phyloP scores from a whole-genome alignment of 37 sponge, comb jelly and placozoan genomes.

The Cliona cf. orientalis region DNA sequence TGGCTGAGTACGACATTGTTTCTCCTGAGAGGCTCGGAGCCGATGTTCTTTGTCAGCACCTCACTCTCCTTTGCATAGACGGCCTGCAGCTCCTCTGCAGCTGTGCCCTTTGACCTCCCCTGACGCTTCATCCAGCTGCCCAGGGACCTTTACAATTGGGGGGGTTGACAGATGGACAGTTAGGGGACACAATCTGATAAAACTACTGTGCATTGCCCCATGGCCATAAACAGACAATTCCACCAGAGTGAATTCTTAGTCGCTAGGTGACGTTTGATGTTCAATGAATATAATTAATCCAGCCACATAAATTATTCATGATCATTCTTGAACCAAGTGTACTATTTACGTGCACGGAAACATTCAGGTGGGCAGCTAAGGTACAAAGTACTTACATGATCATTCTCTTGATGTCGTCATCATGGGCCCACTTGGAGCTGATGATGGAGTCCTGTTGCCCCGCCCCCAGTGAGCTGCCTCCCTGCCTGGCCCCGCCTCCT shows the following conservation, averaged over 20 bases:
- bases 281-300: too few relatives aligned
- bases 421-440: slow-evolving; percentile 73
- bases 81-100: slow-evolving; percentile 3
- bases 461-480: too few relatives aligned
- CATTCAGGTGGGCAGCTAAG: too few relatives aligned
- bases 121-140: slow-evolving; percentile 21
- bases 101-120: not conserved
- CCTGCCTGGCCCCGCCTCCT: not conserved
- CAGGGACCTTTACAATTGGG: slow-evolving; percentile 39
- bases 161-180: too few relatives aligned
- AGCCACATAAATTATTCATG: too few relatives aligned
- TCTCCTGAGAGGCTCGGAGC: slow-evolving; percentile 8
- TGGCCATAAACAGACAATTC: too few relatives aligned
- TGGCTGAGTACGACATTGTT: slow-evolving; percentile 40
- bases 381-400: slow-evolving; percentile 47
- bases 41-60: slow-evolving; percentile 32
- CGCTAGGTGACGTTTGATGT: too few relatives aligned
- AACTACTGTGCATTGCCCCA: too few relatives aligned
- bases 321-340: too few relatives aligned
- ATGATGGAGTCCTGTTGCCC: slow-evolving; percentile 27
- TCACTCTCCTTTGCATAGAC: slow-evolving; percentile 37
- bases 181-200: too few relatives aligned
- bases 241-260: too few relatives aligned
- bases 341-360: too few relatives aligned
- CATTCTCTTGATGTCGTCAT: slow-evolving; percentile 52